phyloP scores from a whole-genome alignment of 1,140 invertebrate genomes.

The Zeugodacus cucurbitae region DNA sequence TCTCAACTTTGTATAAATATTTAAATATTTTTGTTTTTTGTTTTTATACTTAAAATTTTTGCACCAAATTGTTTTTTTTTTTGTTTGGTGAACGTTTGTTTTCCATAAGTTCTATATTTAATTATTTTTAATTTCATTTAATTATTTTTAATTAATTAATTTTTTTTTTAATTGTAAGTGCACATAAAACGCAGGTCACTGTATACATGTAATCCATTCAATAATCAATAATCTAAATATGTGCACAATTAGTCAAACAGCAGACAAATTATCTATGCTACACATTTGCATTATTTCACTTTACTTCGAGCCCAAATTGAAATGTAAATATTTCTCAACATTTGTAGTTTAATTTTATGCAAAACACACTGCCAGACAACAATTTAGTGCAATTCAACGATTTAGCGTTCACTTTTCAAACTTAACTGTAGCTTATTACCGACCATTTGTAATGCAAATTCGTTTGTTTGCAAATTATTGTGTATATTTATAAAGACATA shows the following conservation, averaged over 20 bases:
- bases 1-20: slow-evolving; percentile 19
- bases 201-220: background rate
- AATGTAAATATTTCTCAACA: background rate
- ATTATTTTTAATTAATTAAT: background rate
- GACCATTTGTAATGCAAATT: background rate
- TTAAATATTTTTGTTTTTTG: background rate
- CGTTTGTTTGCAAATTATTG: background rate
- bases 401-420: too few relatives aligned
- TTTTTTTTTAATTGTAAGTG: background rate
- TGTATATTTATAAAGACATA: background rate
- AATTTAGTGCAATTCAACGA: background rate
- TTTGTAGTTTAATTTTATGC: too few relatives aligned
- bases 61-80: background rate
- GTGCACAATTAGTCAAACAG: background rate
- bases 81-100: background rate
- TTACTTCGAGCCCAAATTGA: background rate
- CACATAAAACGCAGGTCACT: slow-evolving; percentile 31
- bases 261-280: background rate
- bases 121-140: background rate
- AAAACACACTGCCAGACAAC: too few relatives aligned
- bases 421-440: background rate
- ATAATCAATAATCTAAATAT: too few relatives aligned
- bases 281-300: background rate
- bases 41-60: background rate
- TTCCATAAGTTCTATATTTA: background rate